Conservation (phyloP, 1,140 invertebrate genomes). For the Pseudomyrmex concolor region DNA sequence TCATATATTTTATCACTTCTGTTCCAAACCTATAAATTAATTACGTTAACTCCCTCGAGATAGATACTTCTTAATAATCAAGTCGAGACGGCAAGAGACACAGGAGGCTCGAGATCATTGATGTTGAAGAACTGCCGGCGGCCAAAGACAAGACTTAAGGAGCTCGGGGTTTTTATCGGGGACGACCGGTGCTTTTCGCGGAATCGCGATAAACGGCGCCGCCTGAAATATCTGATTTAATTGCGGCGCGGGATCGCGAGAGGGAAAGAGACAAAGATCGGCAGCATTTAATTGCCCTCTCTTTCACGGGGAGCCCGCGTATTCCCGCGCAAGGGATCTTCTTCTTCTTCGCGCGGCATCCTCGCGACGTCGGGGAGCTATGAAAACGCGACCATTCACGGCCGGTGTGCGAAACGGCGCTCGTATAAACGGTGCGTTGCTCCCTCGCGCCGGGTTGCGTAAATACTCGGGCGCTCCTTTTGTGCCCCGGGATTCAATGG, state of each 20-base stretch:
- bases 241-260: conserved; percentile 80
- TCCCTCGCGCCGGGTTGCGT: conserved; percentile 54
- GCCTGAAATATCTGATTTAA: conserved; percentile 83
- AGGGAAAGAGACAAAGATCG: conserved; percentile 78
- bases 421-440: conserved; percentile 52
- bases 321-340: conserved; percentile 23
- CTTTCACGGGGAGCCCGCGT: conserved; percentile 38
- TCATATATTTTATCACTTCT: neutral
- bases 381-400: conserved; percentile 58
- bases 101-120: conserved; percentile 22
- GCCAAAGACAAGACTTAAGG: conserved; percentile 66
- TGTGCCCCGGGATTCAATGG: conserved; percentile 27
- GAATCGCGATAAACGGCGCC: conserved; percentile 79
- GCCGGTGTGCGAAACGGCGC: conserved; percentile 3
- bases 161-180: conserved; percentile 63
- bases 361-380: neutral
- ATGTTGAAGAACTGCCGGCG: conserved; percentile 67
- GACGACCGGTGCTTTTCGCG: conserved; percentile 66
- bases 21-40: neutral
- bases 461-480: conserved; percentile 50
- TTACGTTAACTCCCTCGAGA: neutral
- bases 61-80: neutral
- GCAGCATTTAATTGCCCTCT: conserved; percentile 52
- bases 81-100: neutral
- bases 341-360: conserved; percentile 10